Base-by-base conservation (phyloP, 1,140 invertebrate genomes). In the Drosophila nebulosa region DNA sequence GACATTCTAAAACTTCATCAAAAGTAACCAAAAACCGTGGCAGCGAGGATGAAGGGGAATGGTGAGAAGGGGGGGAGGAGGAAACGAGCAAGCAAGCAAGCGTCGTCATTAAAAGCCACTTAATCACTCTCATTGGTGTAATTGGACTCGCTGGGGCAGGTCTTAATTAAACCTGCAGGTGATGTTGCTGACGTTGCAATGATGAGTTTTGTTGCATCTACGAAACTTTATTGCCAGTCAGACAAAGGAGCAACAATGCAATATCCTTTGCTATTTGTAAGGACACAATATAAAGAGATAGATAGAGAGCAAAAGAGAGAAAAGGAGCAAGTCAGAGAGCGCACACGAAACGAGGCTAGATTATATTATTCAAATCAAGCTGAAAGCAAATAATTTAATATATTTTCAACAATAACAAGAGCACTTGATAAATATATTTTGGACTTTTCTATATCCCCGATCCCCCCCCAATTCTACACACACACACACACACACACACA, bases 101-200 rank as follows among this genome's bases (percentile, higher is more conserved):
- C 50, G 30, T 73, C 50, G 30, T 73, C 72, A 84, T 85, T 85
- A 80, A 77, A 80, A 36, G 68, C 12, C 65, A 84, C 59, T 84
- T 79, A 85, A 84, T 84, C 77, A 73, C 65, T 58, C 56, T 30
- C 52, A 53, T 27, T 18, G 71, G 18, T 64, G 60, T 67, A 70
- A 79, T 69, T 79, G 78, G 72, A 46, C 39, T 42, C 4, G 35
- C 14, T 16, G 9, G 22, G 51, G 21, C 68, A 18, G 7, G 63
- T 56, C 46, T 74, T 74, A 74, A 74, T 74, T 74, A 74, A 74
- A 39, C 71, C 71, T 56, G 10, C 63, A 61, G 71, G 71, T 74
- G 62, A 32, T 27, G 63, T 24, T 53, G 63, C 30, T 53, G 62
- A n/a, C 22, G 14, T 14, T 30, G 52, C 51, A 36, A 42, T 42